phyloP scores from a whole-genome alignment of 2,113 vertebrate species.

The Physeter macrocephalus region DNA sequence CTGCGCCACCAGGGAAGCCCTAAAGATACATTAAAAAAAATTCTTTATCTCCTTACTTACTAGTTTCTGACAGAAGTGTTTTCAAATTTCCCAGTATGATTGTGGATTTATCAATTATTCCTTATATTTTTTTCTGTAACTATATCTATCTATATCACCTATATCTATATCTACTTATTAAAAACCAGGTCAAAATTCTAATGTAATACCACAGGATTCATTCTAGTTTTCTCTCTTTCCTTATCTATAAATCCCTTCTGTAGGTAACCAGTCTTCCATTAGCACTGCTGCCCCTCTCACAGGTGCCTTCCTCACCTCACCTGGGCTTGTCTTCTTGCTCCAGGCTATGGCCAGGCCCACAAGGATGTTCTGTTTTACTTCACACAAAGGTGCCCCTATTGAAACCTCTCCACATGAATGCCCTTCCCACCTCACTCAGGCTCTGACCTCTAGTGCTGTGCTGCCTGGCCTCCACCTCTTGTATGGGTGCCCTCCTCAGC shows the following conservation, averaged over 20 bases:
- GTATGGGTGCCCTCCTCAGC: neutral
- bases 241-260: neutral
- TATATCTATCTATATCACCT: neutral
- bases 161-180: neutral
- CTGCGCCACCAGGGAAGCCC: too few relatives aligned
- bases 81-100: neutral
- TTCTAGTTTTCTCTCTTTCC: neutral
- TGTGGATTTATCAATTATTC: neutral
- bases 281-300: neutral
- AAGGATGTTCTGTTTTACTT: neutral
- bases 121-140: neutral
- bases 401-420: too few relatives aligned
- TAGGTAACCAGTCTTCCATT: neutral
- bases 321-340: neutral
- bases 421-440: neutral
- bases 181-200: neutral
- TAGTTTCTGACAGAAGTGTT: neutral
- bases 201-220: neutral
- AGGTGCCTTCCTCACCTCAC: neutral
- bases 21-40: too few relatives aligned
- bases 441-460: neutral
- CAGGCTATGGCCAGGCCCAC: neutral
- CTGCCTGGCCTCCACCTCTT: too few relatives aligned
- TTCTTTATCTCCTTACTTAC: neutral
- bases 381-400: neutral